Base-by-base conservation (phyloP, 2,888 invertebrate species). In the Sphaeridia pumilis region DNA sequence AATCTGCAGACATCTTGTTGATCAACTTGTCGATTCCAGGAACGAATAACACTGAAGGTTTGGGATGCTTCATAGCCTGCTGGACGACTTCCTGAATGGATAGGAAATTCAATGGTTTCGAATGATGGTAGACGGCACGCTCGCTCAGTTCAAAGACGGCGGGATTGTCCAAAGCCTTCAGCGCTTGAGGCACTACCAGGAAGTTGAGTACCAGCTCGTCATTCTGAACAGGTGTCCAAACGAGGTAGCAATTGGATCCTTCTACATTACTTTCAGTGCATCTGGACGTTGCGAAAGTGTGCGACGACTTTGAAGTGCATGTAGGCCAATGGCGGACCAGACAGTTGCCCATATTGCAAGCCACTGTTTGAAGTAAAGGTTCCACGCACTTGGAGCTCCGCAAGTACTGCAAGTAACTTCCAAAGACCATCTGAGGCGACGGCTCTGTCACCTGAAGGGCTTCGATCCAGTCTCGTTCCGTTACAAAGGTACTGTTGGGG, bases 371-470 rank as follows among this genome's bases (percentile, higher is more conserved):
- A 1, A 55, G 10, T 2, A 58, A 36, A 2, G 50, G 53, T 12
- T 51, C 28, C 21, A 53, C 12, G 21, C 47, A 45, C 7, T 35
- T 10, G 14, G 50, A 54, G 17, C 28, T 34, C n/a, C 44, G 31
- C 2, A 34, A 43, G 2, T 17, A 45, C 49, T 28, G 49, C 24
- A 42, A 46, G 54, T 49, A 58, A 25, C 5, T 45, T 3, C 58
- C 58, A 43, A 59, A 62, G 1, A 60, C 54, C 4, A 55, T 54
- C 4, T 52, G 38, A 24, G 54, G 53, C 0, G 54, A 43, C n/a
- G 57, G 55, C n/a, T 48, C 50, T 31, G 48, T 51, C 22, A 47
- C 45, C 5, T 12, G 24, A 14, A 62, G 22, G 1, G 62, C 60
- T 24, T 35, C 17, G 10, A 42, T 17, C 62, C 62, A 62, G 43